A percentile compares a stretch with the other conserved stretches of the same genome.
phyloP scores from a whole-genome alignment of 1,140 invertebrate species.

The Theocolax elegans region DNA sequence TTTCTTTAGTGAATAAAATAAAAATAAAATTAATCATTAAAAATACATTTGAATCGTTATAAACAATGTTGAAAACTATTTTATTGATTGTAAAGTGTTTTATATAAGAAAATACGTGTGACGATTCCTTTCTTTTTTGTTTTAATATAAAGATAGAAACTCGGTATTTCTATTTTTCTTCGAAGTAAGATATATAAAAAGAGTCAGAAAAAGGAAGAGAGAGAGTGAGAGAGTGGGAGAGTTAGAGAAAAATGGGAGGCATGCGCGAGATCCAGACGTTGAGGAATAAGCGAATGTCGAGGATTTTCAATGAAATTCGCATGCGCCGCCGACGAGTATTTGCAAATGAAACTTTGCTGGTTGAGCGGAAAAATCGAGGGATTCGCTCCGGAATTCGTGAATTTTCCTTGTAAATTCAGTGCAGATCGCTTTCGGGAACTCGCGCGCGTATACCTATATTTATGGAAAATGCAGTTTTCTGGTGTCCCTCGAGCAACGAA shows the following conservation, averaged over 20 bases:
- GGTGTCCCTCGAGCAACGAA: background rate
- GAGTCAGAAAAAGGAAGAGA: background rate
- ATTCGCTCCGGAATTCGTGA: conserved; percentile 16
- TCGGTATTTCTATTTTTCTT: background rate
- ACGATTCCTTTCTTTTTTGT: too few relatives aligned
- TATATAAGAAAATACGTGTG: too few relatives aligned
- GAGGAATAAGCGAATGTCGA: conserved; percentile 30
- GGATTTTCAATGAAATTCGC: conserved; percentile 34
- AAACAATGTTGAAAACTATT: too few relatives aligned
- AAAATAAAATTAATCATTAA: too few relatives aligned
- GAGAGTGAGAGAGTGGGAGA: background rate
- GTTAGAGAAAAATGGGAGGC: conserved; percentile 2
- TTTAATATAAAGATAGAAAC: background rate
- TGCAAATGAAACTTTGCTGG: conserved; percentile 35
- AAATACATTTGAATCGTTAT: too few relatives aligned
- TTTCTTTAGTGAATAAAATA: too few relatives aligned
- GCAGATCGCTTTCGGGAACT: conserved; percentile 21
- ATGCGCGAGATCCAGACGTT: conserved; percentile 1
- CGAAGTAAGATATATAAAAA: conserved; percentile 12
- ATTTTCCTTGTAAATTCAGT: conserved; percentile 21
- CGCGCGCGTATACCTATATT: conserved; percentile 8
- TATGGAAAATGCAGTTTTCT: conserved; percentile 6
- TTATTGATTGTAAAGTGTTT: too few relatives aligned
- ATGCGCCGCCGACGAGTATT: conserved; percentile 13
- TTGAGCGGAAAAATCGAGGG: conserved; percentile 30